phyloP scores from a whole-genome alignment of 2,113 vertebrate species.

The Microcebus ravelobensis region DNA sequence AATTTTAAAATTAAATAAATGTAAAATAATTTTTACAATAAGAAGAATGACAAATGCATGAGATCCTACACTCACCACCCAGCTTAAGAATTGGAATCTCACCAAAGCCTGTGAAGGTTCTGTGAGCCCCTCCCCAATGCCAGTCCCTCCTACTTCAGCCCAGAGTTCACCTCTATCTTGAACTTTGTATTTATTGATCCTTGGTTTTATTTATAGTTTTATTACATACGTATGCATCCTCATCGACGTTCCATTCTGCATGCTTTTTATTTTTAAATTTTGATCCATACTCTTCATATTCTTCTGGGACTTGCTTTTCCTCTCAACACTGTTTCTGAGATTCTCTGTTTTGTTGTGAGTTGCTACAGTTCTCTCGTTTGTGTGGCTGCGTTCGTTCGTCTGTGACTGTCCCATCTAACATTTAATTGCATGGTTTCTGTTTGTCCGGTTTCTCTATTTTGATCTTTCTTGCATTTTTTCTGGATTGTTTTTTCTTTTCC shows the following conservation, averaged over 20 bases:
- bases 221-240: background rate
- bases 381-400: background rate
- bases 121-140: too few relatives aligned
- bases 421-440: background rate
- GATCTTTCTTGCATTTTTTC: background rate
- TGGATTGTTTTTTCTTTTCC: background rate
- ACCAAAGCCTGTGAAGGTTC: background rate
- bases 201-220: background rate
- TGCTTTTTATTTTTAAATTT: background rate
- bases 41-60: background rate
- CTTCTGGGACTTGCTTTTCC: background rate
- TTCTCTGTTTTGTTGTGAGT: background rate
- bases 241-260: background rate
- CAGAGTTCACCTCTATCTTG: background rate
- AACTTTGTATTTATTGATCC: background rate
- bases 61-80: background rate
- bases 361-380: background rate
- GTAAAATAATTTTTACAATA: background rate
- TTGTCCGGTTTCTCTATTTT: background rate
- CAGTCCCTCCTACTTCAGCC: fast-evolving
- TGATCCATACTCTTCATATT: background rate
- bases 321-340: background rate
- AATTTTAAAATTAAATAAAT: background rate
- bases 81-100: background rate
- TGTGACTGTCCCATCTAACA: background rate